Percentiles rank a stretch among this genome's conserved stretches.
phyloP scores from a whole-genome alignment of 2,797 vertebrate genomes.

The Rousettus madagascariensis region DNA sequence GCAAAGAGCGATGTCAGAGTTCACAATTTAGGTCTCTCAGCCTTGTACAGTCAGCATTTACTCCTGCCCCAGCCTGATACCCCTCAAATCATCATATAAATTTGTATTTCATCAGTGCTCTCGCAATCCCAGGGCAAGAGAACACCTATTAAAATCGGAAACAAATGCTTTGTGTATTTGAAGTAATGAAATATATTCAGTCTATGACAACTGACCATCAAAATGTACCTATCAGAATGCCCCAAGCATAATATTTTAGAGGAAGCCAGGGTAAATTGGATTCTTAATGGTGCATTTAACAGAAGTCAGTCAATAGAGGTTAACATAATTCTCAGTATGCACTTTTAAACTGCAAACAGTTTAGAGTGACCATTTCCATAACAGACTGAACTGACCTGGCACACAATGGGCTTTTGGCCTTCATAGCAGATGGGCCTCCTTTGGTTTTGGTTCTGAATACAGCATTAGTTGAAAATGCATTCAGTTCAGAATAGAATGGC shows the following conservation, averaged over 20 bases:
- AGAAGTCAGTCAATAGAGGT: conserved; percentile 64
- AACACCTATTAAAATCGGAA: background rate
- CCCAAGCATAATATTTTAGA: conserved; percentile 22
- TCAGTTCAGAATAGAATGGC: conserved; percentile 63
- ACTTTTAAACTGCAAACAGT: conserved; percentile 60
- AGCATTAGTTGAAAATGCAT: conserved; percentile 63
- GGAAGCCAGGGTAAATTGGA: conserved; percentile 42
- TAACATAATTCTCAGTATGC: conserved; percentile 57
- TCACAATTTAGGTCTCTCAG: background rate
- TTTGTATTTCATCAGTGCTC: background rate
- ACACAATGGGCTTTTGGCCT: conserved; percentile 56
- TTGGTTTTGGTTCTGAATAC: conserved; percentile 58
- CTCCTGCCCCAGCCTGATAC: background rate
- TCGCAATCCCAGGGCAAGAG: background rate
- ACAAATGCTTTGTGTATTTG: background rate
- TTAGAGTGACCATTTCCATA: conserved; percentile 57
- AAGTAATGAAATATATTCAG: conserved; percentile 40
- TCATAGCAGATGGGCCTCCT: conserved; percentile 55
- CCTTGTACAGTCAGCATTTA: conserved; percentile 41
- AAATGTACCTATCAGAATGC: conserved; percentile 29
- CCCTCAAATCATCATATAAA: background rate
- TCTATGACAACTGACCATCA: conserved; percentile 24
- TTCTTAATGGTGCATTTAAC: conserved; percentile 64
- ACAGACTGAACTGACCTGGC: conserved; percentile 6
- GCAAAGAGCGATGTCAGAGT: conserved; percentile 34